phyloP scores from a whole-genome alignment of 2,888 invertebrate species.

The Nowickia ferox region DNA sequence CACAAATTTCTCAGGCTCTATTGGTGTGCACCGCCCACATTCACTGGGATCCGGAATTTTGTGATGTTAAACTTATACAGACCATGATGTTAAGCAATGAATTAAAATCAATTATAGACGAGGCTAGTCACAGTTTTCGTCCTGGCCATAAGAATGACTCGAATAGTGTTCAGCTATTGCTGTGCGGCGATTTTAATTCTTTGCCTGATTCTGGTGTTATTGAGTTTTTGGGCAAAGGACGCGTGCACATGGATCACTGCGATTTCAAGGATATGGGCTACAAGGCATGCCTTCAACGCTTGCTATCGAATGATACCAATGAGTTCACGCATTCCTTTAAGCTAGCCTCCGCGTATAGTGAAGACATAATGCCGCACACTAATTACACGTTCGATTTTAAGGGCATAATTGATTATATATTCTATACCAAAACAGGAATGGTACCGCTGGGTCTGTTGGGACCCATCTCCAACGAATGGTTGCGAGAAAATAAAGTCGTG shows the following conservation, averaged over 20 bases:
- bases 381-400: constrained; percentile 99
- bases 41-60: constrained; percentile 99
- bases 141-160: constrained; percentile 89
- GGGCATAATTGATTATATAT: constrained; percentile 99
- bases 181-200: constrained; percentile 99
- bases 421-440: constrained; percentile 98
- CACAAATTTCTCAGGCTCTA: constrained; percentile 91
- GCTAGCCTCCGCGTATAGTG: constrained; percentile 96
- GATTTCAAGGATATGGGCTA: constrained; percentile 99
- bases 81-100: constrained; percentile 99
- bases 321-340: constrained; percentile 98
- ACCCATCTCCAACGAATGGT: constrained; percentile 96
- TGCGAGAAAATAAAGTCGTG: constrained; percentile 97
- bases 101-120: constrained; percentile 93
- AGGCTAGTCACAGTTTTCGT: constrained; percentile 91
- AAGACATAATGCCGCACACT: constrained; percentile 98
- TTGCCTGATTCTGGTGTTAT: constrained; percentile 98
- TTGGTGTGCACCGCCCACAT: constrained; percentile 99
- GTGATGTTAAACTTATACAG: constrained; percentile 99
- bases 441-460: constrained; percentile 97
- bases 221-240: constrained; percentile 96
- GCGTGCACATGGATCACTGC: constrained; percentile 94
- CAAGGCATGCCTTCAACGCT: constrained; percentile 94
- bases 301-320: constrained; percentile 93
- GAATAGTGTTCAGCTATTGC: constrained; percentile 93